Evolutionary conservation across 1,140 invertebrate genomes (phyloP).

Genomic region (Zaprionus capensis): DNA sequence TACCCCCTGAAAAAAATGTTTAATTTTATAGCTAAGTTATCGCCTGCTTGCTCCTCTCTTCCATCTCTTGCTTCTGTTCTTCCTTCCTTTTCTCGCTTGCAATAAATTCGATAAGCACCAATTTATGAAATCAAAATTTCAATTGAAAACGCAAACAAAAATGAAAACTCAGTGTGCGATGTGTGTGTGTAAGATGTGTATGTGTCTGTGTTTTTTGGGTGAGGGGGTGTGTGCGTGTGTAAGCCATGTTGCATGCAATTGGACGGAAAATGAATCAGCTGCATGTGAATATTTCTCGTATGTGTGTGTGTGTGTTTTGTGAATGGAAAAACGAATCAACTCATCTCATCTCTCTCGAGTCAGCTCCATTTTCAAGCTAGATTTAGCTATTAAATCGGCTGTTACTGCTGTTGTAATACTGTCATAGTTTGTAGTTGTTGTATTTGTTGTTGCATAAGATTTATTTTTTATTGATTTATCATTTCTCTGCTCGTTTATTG

Average conservation of each 20-base stretch:
- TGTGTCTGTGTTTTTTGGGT: conserved; percentile 5
- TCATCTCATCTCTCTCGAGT: background rate
- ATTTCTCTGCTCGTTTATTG: conserved; percentile 53
- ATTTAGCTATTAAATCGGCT: conserved; percentile 15
- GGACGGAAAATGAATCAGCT: conserved; percentile 59
- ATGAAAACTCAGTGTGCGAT: conserved; percentile 22
- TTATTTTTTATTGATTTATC: conserved; percentile 66
- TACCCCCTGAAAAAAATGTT: conserved; percentile 14
- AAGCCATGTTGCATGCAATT: conserved; percentile 32
- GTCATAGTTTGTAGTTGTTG: conserved; percentile 36
- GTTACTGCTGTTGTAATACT: conserved; percentile 59
- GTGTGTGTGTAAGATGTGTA: background rate
- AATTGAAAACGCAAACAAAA: conserved; percentile 24
- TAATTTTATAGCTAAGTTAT: conserved; percentile 25
- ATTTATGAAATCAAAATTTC: conserved; percentile 63
- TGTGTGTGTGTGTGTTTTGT: conserved; percentile 17
- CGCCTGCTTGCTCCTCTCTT: background rate
- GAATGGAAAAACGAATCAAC: conserved; percentile 25
- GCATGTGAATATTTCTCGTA: conserved; percentile 10
- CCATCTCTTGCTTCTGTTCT: background rate
- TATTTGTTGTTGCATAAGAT: conserved; percentile 55
- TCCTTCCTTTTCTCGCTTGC: conserved; percentile 42
- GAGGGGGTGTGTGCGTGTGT: conserved; percentile 6
- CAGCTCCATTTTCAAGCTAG: background rate
- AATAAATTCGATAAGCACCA: conserved; percentile 83